A percentile compares a stretch with the other conserved stretches of the same genome.
Conservation (phyloP, 2,113 vertebrate genomes). For the Peromyscus californicus region DNA sequence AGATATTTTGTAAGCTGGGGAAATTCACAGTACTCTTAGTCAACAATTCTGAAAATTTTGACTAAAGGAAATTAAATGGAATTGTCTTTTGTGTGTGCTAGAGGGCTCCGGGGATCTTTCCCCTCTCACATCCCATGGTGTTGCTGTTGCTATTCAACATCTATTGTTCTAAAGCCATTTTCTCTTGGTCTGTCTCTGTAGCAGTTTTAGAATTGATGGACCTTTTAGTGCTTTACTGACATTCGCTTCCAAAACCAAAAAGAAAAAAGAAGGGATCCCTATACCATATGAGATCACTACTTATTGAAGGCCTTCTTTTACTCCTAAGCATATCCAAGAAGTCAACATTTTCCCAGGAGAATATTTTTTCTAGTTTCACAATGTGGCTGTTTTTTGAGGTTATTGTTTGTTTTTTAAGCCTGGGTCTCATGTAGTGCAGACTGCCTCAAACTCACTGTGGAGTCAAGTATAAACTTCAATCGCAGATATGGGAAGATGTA, state of each 20-base stretch:
- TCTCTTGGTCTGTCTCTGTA: background rate
- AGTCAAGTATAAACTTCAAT: background rate
- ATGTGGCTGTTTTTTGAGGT: background rate
- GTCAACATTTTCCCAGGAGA: background rate
- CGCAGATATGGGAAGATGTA: background rate
- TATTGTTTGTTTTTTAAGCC: background rate
- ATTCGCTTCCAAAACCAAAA: slow-evolving; percentile 18
- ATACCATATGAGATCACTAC: background rate
- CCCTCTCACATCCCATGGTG: background rate
- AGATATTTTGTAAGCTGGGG: slow-evolving; percentile 1
- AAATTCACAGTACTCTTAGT: slow-evolving; percentile 6
- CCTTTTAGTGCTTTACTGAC: slow-evolving; percentile 12
- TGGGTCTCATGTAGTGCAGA: background rate
- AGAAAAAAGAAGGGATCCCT: background rate
- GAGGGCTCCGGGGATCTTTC: background rate
- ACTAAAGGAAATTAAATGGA: slow-evolving; percentile 22
- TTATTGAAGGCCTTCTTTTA: slow-evolving; percentile 1
- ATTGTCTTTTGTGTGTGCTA: background rate
- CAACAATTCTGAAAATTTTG: slow-evolving; percentile 21
- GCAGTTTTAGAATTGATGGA: background rate
- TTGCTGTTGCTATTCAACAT: background rate
- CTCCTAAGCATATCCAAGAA: slow-evolving; percentile 9
- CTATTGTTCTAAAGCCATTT: slow-evolving; percentile 53
- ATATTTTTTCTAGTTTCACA: slow-evolving; percentile 30
- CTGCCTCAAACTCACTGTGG: background rate